Evolutionary conservation across 1,140 invertebrate genomes (phyloP), one percentile per base, ranked within the genome.

Genomic region (Myzus persicae): DNA sequence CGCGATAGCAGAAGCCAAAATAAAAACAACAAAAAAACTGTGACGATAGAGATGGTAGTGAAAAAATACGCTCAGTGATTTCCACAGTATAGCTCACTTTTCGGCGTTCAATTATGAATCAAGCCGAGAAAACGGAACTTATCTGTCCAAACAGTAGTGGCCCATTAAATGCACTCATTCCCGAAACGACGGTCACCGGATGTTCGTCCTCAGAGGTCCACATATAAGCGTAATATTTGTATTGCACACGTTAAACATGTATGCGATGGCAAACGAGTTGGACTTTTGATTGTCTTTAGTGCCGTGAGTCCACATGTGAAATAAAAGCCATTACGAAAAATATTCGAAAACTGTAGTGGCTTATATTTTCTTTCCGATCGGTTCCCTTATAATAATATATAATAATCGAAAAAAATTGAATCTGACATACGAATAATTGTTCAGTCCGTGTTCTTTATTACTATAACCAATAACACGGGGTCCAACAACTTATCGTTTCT

Each of bases 241-340:
- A n/a, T n/a, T 76, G 4, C 14, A n/a, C n/a, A n/a, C 38, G 31
- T 85, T 85, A 85, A 85, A 85, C 26, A 85, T 85, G 84, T 85
- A 85, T 85, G 31, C 31, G 42, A 31, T 44, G 5, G 6, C 14
- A n/a, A 14, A 76, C 6, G 31, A 76, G n/a, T 76, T 18, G 26
- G 54, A n/a, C 11, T 44, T 85, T 85, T n/a, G 31, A 85, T n/a
- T 85, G 26, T n/a, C 14, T 85, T 85, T 44, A 1, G 4, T 44
- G 4, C 14, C 42, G 14, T 5, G 46, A 24, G 8, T 76, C 31
- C 14, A 76, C 36, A 24, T 3, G 9, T 44, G 31, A 5, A 8
- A 85, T 85, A 44, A 85, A 85, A 44, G 42, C 40, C 84, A 42
- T 36, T n/a, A n/a, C 14, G 2, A 44, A 40, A 85, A 85, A 44